A percentile compares a stretch with the other conserved stretches of the same genome.
phyloP scores from a whole-genome alignment of 2,797 vertebrate species.

The Alca torda region DNA sequence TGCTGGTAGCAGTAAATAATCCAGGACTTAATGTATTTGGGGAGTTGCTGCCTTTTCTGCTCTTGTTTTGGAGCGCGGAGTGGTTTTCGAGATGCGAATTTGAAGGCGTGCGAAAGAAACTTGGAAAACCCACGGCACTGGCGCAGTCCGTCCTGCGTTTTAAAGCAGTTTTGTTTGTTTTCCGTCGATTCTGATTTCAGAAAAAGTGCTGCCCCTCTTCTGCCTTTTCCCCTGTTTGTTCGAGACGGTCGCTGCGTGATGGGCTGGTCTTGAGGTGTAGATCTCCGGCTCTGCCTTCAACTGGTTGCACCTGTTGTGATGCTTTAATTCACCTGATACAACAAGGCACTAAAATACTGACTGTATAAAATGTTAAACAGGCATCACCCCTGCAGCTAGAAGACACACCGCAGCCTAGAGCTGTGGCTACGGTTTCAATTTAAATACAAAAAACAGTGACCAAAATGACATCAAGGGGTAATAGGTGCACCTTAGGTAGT shows the following conservation, averaged over 20 bases:
- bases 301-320: rapidly evolving
- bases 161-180: not conserved
- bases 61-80: not conserved
- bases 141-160: not conserved
- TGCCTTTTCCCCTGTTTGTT: not conserved
- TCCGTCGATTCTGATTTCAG: not conserved
- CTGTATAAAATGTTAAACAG: not conserved
- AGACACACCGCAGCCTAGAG: not conserved
- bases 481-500: not conserved
- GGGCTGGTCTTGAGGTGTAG: not conserved
- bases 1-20: not conserved
- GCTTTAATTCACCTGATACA: not conserved
- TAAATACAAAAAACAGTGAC: not conserved
- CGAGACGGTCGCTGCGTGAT: rapidly evolving
- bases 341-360: not conserved
- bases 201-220: not conserved
- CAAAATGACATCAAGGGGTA: not conserved
- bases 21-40: not conserved
- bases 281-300: not conserved
- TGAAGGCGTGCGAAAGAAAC: not conserved
- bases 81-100: not conserved
- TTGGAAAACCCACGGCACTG: not conserved
- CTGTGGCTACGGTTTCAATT: not conserved
- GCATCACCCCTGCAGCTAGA: not conserved
- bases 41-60: not conserved